Conservation (phyloP, 2,113 vertebrate genomes). For the Phalacrocorax carbo region DNA sequence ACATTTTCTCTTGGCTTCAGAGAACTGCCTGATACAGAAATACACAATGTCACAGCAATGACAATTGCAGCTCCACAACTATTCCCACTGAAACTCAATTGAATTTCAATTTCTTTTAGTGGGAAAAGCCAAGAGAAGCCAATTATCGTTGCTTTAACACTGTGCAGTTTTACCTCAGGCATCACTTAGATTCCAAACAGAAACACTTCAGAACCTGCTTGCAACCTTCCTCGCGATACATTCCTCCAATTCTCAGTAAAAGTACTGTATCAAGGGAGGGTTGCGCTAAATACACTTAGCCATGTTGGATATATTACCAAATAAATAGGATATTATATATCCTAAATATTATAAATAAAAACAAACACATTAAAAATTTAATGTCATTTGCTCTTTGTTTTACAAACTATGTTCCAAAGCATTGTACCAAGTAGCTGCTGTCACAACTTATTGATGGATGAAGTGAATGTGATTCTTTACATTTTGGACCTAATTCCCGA, state of each 20-base stretch:
- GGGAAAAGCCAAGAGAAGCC: constrained; percentile 68
- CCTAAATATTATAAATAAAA: neutral
- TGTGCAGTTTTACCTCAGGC: constrained; percentile 67
- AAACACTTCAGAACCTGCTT: constrained; percentile 63
- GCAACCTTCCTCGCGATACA: constrained; percentile 9
- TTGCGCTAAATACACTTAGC: constrained; percentile 20
- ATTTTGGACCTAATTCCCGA: constrained; percentile 33
- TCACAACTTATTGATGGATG: constrained; percentile 12
- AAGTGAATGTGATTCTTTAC: neutral
- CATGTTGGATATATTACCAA: neutral
- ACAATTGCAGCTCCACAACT: constrained; percentile 67
- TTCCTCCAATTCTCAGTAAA: neutral
- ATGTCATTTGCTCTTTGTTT: constrained; percentile 10
- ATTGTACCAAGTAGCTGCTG: neutral
- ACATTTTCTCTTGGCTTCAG: constrained; percentile 21
- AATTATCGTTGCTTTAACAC: constrained; percentile 68
- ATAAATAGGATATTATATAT: neutral
- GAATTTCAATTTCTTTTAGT: constrained; percentile 74
- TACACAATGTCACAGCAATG: constrained; percentile 71
- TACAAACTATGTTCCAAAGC: neutral
- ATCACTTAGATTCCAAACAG: constrained; percentile 64
- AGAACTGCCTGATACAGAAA: constrained; percentile 37
- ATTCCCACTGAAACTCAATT: constrained; percentile 65
- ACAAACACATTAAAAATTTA: neutral
- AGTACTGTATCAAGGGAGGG: neutral